Evolutionary conservation across 2,797 vertebrate genomes (phyloP).

Genomic region (Pachyuromys duprasi): DNA sequence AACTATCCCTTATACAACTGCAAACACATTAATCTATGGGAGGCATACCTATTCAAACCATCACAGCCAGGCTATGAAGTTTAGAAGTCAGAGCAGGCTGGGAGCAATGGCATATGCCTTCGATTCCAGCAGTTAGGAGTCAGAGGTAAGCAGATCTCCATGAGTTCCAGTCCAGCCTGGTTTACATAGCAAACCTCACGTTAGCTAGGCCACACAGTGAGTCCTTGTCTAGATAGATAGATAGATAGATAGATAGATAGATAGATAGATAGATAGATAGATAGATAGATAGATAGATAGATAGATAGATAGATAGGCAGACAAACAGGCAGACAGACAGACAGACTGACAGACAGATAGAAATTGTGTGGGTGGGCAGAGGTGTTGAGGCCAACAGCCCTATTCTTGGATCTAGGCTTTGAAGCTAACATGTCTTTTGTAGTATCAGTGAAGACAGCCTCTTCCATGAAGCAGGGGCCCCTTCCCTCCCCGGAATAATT

Average conservation of each 20-base stretch:
- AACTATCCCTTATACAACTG: no score
- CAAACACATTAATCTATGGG: no score
- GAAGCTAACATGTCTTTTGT: background rate
- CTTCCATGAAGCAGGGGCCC: background rate
- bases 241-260: no score
- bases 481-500: no score
- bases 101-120: background rate
- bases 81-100: background rate
- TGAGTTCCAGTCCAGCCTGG: background rate
- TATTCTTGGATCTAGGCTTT: background rate
- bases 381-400: fast-evolving
- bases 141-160: background rate
- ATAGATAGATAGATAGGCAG: background rate
- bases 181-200: background rate
- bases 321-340: background rate
- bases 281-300: background rate
- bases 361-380: background rate
- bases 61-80: background rate
- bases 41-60: no score
- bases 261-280: no score
- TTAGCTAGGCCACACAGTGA: background rate
- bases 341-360: background rate
- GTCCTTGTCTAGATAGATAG: background rate
- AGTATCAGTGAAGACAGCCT: fast-evolving
- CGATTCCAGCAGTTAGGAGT: background rate